Conservation (phyloP, 1,140 invertebrate genomes). For the Lepidurus packardi region DNA sequence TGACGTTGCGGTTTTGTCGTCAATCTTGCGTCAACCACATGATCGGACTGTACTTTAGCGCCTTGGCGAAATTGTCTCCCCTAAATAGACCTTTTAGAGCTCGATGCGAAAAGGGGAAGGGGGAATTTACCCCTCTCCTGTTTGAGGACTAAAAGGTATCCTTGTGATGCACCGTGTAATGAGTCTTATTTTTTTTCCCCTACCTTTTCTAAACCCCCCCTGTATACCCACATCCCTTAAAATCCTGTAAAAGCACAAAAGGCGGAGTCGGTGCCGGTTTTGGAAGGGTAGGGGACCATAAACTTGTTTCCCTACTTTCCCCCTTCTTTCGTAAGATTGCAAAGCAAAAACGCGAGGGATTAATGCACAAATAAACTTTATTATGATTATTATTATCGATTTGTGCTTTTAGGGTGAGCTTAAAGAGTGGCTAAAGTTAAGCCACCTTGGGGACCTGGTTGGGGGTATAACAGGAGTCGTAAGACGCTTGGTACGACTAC, state of each 20-base stretch:
- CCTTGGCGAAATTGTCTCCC: neutral
- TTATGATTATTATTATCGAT: too few species aligned
- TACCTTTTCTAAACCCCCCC: neutral
- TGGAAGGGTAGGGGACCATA: neutral
- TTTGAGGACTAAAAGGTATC: neutral
- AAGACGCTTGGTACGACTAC: too few species aligned
- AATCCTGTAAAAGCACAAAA: neutral
- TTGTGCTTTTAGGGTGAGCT: too few species aligned
- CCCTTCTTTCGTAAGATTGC: too few species aligned
- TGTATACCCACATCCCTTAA: neutral
- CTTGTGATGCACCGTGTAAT: conserved; percentile 10
- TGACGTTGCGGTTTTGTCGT: neutral
- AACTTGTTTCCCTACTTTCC: neutral
- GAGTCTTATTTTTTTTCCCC: neutral
- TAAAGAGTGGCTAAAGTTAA: too few species aligned
- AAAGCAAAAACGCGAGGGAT: too few species aligned
- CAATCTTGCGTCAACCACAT: neutral
- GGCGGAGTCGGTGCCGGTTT: neutral
- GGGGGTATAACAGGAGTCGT: too few species aligned
- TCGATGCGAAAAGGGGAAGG: neutral
- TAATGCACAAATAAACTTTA: too few species aligned
- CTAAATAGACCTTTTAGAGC: neutral
- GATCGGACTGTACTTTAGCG: neutral
- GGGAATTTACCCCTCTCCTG: neutral
- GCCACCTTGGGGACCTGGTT: too few species aligned